Evolutionary conservation across 1,140 invertebrate genomes (phyloP), one percentile per base, ranked within the genome.

Genomic region (Dufourea novaeangliae): DNA sequence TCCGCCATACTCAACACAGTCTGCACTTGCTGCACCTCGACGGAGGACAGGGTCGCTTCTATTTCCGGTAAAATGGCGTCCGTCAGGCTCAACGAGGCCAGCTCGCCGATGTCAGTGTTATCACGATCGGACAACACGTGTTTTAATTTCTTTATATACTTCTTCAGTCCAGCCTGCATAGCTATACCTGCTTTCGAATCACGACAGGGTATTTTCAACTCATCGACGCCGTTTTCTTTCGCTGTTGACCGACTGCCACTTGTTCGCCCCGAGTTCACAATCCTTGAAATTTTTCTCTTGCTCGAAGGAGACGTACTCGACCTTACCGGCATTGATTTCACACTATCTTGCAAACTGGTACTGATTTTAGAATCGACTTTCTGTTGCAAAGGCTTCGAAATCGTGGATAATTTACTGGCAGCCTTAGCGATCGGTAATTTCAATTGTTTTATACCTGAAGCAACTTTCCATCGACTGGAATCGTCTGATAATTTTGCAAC

Each of bases 71-170:
- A 34, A 39, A 88, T 78, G 14, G 86, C 82, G 41, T 87, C 86
- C 14, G 68, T 85, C 17, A 87, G 50, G 34, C 84, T 88, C 57
- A 87, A 27, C 6, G 84, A 85, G 0, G 82, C 86, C 32, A 88
- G 52, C 10, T 84, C 75, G 6, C 70, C 72, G 37, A 78, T 69
- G 20, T 75, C 56, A 1, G 44, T 11, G 20, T 85, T 67, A 25
- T 78, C 70, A 2, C 63, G 62, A 29, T 85, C 46, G 37, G 68
- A 68, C 1, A 88, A 50, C 11, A 80, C 75, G 1, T 61, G 50
- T n/a, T 86, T 86, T 66, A 88, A 20, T 34, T 68, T 85, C 69
- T 78, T 83, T 10, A 88, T 85, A 22, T 88, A 88, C n/a, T 74
- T 81, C 59, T 78, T 86, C 1, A 88, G 57, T 0, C 80, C 80